phyloP scores from a whole-genome alignment of 2,113 vertebrate genomes.

The Gnathonemus longibarbis region DNA sequence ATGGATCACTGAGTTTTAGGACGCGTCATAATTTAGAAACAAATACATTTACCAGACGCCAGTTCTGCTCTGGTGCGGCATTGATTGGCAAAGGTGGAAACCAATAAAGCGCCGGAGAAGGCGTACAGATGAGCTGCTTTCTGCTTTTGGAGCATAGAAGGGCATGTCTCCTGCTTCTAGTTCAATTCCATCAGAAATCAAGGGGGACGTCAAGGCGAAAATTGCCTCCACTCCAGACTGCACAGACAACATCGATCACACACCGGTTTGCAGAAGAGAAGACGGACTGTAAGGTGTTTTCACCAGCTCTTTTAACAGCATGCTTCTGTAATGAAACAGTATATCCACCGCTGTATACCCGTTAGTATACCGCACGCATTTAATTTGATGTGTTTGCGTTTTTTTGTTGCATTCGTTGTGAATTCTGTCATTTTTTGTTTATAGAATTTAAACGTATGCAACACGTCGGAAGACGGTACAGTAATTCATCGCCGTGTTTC shows the following conservation, averaged over 20 bases:
- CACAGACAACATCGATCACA: not conserved
- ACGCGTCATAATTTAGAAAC: not conserved
- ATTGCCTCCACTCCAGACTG: not conserved
- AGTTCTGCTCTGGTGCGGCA: constrained; percentile 22
- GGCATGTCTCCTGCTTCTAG: constrained; percentile 25
- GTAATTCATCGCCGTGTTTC: constrained; percentile 42
- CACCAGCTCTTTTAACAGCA: not conserved
- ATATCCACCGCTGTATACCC: not conserved
- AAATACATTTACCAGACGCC: constrained; percentile 42
- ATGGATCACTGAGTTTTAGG: not conserved
- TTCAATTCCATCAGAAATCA: constrained; percentile 29
- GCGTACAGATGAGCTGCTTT: constrained; percentile 12
- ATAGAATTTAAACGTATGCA: constrained; percentile 42
- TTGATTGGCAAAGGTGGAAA: constrained; percentile 46
- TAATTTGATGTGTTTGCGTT: not conserved
- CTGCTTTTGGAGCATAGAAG: constrained; percentile 46
- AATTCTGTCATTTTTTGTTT: constrained; percentile 18
- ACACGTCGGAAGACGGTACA: constrained; percentile 54
- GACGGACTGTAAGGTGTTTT: not conserved
- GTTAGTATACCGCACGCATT: not conserved
- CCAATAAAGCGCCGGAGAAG: constrained; percentile 48
- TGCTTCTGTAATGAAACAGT: not conserved
- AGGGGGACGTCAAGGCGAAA: constrained; percentile 29
- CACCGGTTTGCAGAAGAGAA: not conserved
- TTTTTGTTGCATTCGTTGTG: constrained; percentile 12